A percentile compares a stretch with the other conserved stretches of the same genome.
Conservation (phyloP, 2,888 invertebrate genomes). For the Pseudococcus jackbeardsleyi region DNA sequence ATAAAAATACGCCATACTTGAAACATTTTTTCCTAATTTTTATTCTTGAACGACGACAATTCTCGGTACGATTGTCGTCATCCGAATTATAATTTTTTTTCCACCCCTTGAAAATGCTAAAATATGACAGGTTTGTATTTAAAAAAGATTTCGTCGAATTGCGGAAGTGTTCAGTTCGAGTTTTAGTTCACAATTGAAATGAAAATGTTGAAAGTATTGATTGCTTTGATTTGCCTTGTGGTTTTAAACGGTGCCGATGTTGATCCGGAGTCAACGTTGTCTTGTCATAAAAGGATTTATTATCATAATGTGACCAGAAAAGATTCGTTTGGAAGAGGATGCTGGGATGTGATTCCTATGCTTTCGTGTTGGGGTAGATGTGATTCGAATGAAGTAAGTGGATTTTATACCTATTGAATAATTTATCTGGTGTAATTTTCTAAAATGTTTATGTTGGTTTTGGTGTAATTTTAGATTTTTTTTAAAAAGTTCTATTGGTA, state of each 20-base stretch:
- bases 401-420: background rate
- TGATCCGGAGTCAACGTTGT: slow-evolving; percentile 73
- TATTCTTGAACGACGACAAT: background rate
- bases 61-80: background rate
- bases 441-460: no score
- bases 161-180: background rate
- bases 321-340: slow-evolving; percentile 77
- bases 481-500: no score
- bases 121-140: background rate
- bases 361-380: slow-evolving; percentile 87
- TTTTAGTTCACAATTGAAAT: background rate
- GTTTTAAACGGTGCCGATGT: background rate
- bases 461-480: no score
- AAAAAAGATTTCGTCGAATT: background rate
- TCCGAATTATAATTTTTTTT: slow-evolving; percentile 19
- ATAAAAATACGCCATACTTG: background rate
- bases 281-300: slow-evolving; percentile 78
- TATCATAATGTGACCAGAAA: slow-evolving; percentile 78
- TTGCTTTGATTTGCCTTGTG: background rate
- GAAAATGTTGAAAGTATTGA: slow-evolving; percentile 24
- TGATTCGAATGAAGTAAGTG: slow-evolving; percentile 83
- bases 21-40: background rate
- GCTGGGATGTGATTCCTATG: slow-evolving; percentile 83
- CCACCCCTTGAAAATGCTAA: background rate
- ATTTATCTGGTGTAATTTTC: background rate